Percentiles rank a stretch among this genome's conserved stretches.
phyloP scores from a whole-genome alignment of 2,797 vertebrate genomes.

The Chaetodon trifasciatus region DNA sequence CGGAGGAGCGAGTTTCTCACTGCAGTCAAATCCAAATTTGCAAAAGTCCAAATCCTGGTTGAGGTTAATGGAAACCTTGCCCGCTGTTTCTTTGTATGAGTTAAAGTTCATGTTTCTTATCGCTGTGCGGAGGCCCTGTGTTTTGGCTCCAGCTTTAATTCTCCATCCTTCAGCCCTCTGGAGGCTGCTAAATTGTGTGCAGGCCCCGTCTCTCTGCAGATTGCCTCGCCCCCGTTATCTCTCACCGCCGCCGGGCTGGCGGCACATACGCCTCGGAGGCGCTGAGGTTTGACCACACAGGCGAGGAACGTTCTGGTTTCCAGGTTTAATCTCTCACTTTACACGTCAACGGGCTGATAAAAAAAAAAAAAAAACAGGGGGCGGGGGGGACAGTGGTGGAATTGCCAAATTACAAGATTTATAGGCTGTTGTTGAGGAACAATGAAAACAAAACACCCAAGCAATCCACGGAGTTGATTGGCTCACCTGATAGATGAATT shows the following conservation, averaged over 20 bases:
- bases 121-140: constrained; percentile 22
- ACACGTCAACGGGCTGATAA: constrained; percentile 40
- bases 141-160: constrained; percentile 48
- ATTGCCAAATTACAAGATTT: constrained; percentile 36
- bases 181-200: constrained; percentile 49
- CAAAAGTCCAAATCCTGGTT: constrained; percentile 18
- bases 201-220: constrained; percentile 39
- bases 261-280: constrained; percentile 11
- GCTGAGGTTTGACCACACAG: constrained; percentile 46
- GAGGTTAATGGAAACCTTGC: constrained; percentile 54
- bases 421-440: constrained; percentile 62
- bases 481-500: constrained; percentile 56
- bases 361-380: neutral
- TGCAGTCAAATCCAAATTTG: constrained; percentile 33
- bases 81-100: constrained; percentile 33
- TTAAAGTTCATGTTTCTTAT: constrained; percentile 59
- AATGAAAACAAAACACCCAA: constrained; percentile 61
- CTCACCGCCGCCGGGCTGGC: constrained; percentile 34
- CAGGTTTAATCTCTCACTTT: constrained; percentile 47
- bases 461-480: constrained; percentile 51
- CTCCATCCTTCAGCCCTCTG: constrained; percentile 33
- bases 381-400: neutral
- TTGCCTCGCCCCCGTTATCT: constrained; percentile 62
- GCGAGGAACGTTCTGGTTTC: constrained; percentile 37
- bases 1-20: constrained; percentile 22